phyloP scores from a whole-genome alignment of 1,140 invertebrate genomes.

The Megathymus violae region DNA sequence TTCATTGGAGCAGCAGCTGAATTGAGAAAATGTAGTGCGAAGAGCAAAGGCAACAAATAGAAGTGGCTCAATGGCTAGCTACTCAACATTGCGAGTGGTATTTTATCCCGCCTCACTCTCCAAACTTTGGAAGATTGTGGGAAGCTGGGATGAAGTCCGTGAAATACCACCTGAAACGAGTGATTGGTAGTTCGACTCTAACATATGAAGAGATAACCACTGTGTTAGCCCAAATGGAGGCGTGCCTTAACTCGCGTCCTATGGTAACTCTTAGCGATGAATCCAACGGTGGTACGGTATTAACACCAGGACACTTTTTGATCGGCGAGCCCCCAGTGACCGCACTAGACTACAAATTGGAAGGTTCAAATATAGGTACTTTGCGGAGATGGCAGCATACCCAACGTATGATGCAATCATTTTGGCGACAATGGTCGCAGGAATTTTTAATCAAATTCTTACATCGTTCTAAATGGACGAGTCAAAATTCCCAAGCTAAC shows the following conservation, averaged over 20 bases:
- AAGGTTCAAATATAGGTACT: neutral
- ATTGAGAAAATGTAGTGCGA: too few species aligned
- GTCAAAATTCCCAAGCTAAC: neutral
- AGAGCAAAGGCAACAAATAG: conserved; percentile 10
- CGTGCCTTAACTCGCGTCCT: conserved; percentile 14
- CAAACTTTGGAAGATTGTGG: conserved; percentile 4
- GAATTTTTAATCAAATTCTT: conserved; percentile 19
- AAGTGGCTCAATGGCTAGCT: too few species aligned
- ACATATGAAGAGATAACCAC: conserved; percentile 21
- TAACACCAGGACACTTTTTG: conserved; percentile 5
- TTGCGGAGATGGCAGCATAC: conserved; percentile 14
- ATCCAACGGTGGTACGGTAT: too few species aligned
- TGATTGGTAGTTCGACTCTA: conserved; percentile 4
- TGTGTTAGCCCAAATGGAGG: conserved; percentile 10
- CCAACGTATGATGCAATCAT: conserved; percentile 19
- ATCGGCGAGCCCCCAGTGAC: neutral
- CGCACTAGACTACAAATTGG: neutral
- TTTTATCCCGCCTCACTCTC: conserved; percentile 7
- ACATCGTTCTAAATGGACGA: conserved; percentile 17
- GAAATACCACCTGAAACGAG: conserved; percentile 12
- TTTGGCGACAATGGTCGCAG: conserved; percentile 25
- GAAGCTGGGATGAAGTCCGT: neutral
- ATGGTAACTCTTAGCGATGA: neutral
- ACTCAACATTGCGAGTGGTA: neutral
- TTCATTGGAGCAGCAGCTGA: conserved; percentile 12